A percentile compares a stretch with the other conserved stretches of the same genome.
Conservation (phyloP, 2,888 invertebrate species). For the Melinopterus prodromus region DNA sequence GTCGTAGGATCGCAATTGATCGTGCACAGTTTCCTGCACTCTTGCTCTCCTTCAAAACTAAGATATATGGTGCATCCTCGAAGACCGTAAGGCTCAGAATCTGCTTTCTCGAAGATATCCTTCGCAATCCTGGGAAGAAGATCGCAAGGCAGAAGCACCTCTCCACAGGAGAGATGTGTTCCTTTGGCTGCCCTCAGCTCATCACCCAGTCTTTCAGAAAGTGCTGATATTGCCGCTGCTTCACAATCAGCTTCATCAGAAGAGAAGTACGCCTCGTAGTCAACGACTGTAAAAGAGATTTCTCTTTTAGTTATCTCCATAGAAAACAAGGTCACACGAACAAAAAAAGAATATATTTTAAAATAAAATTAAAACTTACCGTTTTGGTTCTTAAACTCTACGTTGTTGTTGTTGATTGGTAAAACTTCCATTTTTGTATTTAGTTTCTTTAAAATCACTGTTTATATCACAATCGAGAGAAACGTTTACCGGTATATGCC, state of each 20-base stretch:
- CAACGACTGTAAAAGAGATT: constrained; percentile 55
- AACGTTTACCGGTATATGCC: neutral
- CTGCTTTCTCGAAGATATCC: constrained; percentile 82
- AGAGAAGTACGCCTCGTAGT: constrained; percentile 54
- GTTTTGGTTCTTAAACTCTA: constrained; percentile 55
- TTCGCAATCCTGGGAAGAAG: constrained; percentile 80
- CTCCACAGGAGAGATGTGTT: constrained; percentile 82
- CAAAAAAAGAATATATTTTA: neutral
- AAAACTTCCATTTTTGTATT: constrained; percentile 52
- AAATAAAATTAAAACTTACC: constrained; percentile 48
- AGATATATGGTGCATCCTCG: constrained; percentile 85
- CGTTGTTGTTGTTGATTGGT: constrained; percentile 49
- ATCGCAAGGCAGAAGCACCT: constrained; percentile 85
- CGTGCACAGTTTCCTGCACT: constrained; percentile 78
- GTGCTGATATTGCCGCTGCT: constrained; percentile 69
- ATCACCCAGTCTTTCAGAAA: constrained; percentile 79
- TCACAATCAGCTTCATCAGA: constrained; percentile 55
- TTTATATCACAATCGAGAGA: constrained; percentile 10
- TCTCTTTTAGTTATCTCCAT: constrained; percentile 25
- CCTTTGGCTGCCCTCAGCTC: constrained; percentile 83
- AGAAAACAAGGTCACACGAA: constrained; percentile 10
- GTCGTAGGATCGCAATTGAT: constrained; percentile 87
- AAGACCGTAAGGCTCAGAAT: constrained; percentile 89
- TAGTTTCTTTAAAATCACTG: constrained; percentile 7
- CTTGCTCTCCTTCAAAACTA: constrained; percentile 78